Evolutionary conservation across 2,113 vertebrate genomes (phyloP).

Genomic region (Apistogramma diplotaenia): DNA sequence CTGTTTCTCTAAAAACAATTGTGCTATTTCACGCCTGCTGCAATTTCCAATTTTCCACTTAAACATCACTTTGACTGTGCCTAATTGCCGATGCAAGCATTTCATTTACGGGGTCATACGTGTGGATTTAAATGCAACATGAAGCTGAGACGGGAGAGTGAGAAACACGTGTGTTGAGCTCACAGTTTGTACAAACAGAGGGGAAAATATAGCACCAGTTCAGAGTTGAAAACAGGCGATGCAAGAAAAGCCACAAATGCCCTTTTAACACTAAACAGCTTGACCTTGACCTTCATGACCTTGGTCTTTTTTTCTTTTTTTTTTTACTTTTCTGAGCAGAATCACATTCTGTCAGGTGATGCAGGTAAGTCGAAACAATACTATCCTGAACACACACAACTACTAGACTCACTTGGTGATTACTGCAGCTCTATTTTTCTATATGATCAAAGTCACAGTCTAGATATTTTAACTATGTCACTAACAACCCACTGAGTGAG

Average conservation of each 20-base stretch:
- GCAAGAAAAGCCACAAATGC: slow-evolving; percentile 15
- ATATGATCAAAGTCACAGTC: slow-evolving; percentile 58
- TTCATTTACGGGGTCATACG: neutral
- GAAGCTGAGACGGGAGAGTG: neutral
- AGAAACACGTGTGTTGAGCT: slow-evolving; percentile 42
- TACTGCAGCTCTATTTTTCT: slow-evolving; percentile 73
- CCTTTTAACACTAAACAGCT: slow-evolving; percentile 37
- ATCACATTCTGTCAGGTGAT: slow-evolving; percentile 42
- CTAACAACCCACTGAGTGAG: slow-evolving; percentile 43
- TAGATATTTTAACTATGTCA: slow-evolving; percentile 64
- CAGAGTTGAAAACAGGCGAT: slow-evolving; percentile 46
- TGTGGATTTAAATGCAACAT: neutral
- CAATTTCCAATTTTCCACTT: neutral
- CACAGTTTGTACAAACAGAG: slow-evolving; percentile 47
- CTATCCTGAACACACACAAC: slow-evolving; percentile 64
- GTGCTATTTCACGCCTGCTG: slow-evolving; percentile 17
- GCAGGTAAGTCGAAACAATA: slow-evolving; percentile 39
- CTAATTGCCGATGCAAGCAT: neutral
- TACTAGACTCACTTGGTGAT: slow-evolving; percentile 69
- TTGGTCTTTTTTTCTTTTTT: slow-evolving; percentile 5
- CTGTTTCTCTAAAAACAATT: slow-evolving; percentile 23
- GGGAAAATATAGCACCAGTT: slow-evolving; percentile 75
- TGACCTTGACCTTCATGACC: slow-evolving; percentile 41
- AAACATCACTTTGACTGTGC: neutral
- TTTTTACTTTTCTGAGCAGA: slow-evolving; percentile 4